phyloP scores from a whole-genome alignment of 2,113 vertebrate genomes.

The Oncorhynchus nerka region DNA sequence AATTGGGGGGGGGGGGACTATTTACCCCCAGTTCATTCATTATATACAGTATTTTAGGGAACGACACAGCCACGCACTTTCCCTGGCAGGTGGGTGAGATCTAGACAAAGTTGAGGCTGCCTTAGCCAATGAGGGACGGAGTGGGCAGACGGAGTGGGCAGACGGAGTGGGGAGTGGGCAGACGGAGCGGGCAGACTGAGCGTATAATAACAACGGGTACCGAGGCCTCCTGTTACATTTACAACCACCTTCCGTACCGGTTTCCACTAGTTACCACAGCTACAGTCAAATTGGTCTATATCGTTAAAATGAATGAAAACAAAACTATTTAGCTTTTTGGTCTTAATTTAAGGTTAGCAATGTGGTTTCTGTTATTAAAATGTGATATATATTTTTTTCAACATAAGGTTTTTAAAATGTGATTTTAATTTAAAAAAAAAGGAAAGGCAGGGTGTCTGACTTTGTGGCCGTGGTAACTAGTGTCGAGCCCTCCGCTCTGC shows the following conservation, averaged over 20 bases:
- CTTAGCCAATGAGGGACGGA: slow-evolving; percentile 49
- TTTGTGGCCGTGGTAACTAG: too few relatives aligned
- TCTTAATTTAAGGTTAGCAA: too few relatives aligned
- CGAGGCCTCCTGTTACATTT: slow-evolving; percentile 56
- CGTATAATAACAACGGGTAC: not conserved
- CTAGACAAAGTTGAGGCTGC: slow-evolving; percentile 8
- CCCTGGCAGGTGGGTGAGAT: slow-evolving; percentile 50
- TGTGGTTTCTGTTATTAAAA: too few relatives aligned
- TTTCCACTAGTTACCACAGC: not conserved
- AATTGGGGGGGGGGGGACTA: too few relatives aligned
- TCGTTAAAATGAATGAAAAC: too few relatives aligned
- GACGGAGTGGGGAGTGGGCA: slow-evolving; percentile 10
- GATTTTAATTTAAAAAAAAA: not conserved
- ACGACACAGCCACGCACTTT: slow-evolving; percentile 27
- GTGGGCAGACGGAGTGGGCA: slow-evolving; percentile 10
- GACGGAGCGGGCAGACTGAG: slow-evolving; percentile 32
- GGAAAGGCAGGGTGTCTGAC: too few relatives aligned
- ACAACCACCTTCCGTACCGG: not conserved
- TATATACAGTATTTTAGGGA: not conserved
- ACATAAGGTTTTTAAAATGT: too few relatives aligned
- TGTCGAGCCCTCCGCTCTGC: slow-evolving; percentile 54
- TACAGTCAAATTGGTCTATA: too few relatives aligned
- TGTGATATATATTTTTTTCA: too few relatives aligned
- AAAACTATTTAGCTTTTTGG: too few relatives aligned
- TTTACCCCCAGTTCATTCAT: not conserved